phyloP scores from a whole-genome alignment of 2,888 invertebrate genomes.

The Gnatocerus cornutus region DNA sequence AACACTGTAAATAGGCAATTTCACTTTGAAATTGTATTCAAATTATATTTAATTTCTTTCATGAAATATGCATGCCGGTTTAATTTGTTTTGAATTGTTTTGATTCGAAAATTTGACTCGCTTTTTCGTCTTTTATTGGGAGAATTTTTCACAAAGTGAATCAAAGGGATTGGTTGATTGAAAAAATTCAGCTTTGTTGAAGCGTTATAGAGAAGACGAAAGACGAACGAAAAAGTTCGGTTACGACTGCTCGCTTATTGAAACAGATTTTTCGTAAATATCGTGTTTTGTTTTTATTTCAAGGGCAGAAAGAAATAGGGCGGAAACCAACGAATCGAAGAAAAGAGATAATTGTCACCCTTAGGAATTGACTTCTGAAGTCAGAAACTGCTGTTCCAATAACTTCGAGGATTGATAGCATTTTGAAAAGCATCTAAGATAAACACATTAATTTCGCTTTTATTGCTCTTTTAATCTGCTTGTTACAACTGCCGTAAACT shows the following conservation, averaged over 20 bases:
- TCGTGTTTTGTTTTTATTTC: slow-evolving; percentile 11
- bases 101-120: slow-evolving; percentile 32
- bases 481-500: too few species aligned
- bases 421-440: slow-evolving; percentile 24
- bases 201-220: slow-evolving; percentile 32
- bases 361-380: slow-evolving; percentile 11
- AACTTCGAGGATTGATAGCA: slow-evolving; percentile 21
- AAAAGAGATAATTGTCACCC: slow-evolving; percentile 30
- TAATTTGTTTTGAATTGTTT: slow-evolving; percentile 48
- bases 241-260: slow-evolving; percentile 20
- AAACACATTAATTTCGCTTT: slow-evolving; percentile 36
- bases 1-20: slow-evolving; percentile 40
- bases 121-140: slow-evolving; percentile 11
- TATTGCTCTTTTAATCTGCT: background rate
- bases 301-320: slow-evolving; percentile 19
- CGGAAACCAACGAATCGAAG: slow-evolving; percentile 12
- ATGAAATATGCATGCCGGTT: slow-evolving; percentile 48
- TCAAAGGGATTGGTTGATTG: slow-evolving; percentile 30
- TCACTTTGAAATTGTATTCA: slow-evolving; percentile 48
- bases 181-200: slow-evolving; percentile 28
- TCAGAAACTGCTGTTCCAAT: slow-evolving; percentile 14
- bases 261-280: slow-evolving; percentile 18
- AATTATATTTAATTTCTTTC: slow-evolving; percentile 49
- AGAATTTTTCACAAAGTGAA: slow-evolving; percentile 6
- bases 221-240: slow-evolving; percentile 15